Base-by-base conservation (phyloP, 2,113 vertebrate species). In the Martes martes region DNA sequence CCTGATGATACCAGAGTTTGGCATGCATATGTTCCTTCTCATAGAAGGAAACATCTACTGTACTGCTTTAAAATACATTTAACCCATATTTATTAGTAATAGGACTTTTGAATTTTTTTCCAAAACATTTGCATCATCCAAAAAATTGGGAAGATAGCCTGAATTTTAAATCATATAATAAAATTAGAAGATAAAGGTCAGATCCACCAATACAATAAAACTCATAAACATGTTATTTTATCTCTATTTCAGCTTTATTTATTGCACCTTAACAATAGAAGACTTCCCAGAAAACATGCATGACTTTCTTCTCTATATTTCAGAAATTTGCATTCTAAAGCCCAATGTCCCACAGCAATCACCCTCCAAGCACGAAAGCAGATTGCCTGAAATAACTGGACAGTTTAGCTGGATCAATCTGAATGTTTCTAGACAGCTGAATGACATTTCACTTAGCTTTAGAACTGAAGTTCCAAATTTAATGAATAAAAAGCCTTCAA, bases 391-490 rank as follows among this genome's bases (percentile, higher is more conserved):
- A 97, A 89, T 84, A 91, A 89, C 89, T 86, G 55, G 79, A 93
- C 81, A 82, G 55, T 26, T 96, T 61, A 96, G 52, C 33, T 55
- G 5, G 15, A 83, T 91, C 82, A 83, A 4, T 79, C 23, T 83
- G 59, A 96, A 95, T 55, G 50, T 31, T 89, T 82, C 76, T 67
- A 85, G 84, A 93, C 74, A 98, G 52, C 14, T 91, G 76, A 97
- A 63, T 82, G 71, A 91, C 81, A 96, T 78, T 96, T 93, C 73
- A 97, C 45, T 97, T 97, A 95, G 52, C 74, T 97, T 94, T 94
- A 89, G 39, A 94, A 78, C n/a, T 24, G 28, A 85, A 50, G 55
- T n/a, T 28, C n/a, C 55, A 93, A 65, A 98, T 83, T 91, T 83
- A 94, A 92, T 93, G 89, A 91, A 95, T 94, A 39, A 91, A 95